Percentiles rank a stretch among this genome's conserved stretches.
Conservation (phyloP, 2,797 vertebrate genomes). For the Periophthalmus magnuspinnatus region DNA sequence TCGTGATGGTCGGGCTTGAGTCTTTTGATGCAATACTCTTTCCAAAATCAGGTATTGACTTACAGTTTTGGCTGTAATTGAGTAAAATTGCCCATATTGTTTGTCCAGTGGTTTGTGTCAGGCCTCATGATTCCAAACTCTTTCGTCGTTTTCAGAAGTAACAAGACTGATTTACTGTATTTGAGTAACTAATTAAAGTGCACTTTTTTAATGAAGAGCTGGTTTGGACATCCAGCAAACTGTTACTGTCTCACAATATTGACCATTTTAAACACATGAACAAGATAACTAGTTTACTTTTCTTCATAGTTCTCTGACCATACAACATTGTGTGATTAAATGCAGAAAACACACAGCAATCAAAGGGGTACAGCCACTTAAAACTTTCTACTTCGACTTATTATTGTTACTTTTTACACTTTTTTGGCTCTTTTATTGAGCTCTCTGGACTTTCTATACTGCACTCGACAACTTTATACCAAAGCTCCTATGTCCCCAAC, state of each 20-base stretch:
- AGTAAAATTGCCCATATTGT: too few species aligned
- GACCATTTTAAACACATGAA: neutral
- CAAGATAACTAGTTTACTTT: too few species aligned
- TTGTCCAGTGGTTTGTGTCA: neutral
- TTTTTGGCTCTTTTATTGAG: too few species aligned
- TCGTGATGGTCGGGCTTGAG: neutral
- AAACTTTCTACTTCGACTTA: too few species aligned
- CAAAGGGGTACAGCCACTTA: too few species aligned
- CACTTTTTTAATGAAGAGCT: neutral
- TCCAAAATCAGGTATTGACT: too few species aligned
- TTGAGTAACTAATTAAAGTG: too few species aligned
- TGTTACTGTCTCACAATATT: neutral
- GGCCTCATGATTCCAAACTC: neutral
- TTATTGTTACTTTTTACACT: too few species aligned
- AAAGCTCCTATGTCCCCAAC: neutral
- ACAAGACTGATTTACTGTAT: neutral
- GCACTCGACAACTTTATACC: neutral
- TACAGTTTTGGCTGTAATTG: too few species aligned
- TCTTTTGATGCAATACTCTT: neutral
- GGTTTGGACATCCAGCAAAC: neutral
- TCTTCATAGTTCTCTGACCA: too few species aligned
- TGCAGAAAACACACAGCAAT: too few species aligned
- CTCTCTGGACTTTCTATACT: neutral
- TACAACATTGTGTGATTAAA: too few species aligned
- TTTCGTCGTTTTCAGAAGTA: neutral